Base-by-base conservation (phyloP, 64 coral and sea anemone genomes). In the Acropora tenuis region DNA sequence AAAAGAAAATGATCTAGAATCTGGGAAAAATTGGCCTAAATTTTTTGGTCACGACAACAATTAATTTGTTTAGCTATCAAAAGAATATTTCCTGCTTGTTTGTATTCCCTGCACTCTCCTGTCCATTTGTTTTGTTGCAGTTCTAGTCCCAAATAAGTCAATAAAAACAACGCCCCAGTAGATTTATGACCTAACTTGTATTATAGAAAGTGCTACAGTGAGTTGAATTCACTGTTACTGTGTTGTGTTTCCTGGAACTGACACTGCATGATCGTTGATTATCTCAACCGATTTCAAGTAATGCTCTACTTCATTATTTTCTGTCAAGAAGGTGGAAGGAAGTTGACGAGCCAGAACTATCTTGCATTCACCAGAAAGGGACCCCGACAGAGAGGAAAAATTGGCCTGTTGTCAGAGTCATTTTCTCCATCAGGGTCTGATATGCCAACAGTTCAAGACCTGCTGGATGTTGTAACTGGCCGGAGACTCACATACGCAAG, bases 401-500 rank as follows among this genome's bases (percentile, higher is more conserved):
- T 87, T 41, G 74, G 89, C 78, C 93, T 61, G 30, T 79, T 77
- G 48, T 45, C 82, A 43, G 48, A 42, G 4, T 79, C 77, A 18
- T 53, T 49, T 87, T 87, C 93, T 6, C 16, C 58, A 10, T 48
- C 67, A 80, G 41, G 9, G 75, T 65, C 19, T 94, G 72, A 90
- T 74, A 86, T 78, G 76, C 88, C 76, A 52, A 42, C 48, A 95
- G 42, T 69, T 90, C 75, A 16, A 90, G 10, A 59, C 88, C 93
- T 17, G 72, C 41, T 78, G 86, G 92, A 76, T 82, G 88, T 81
- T 93, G 92, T 71, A 89, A 73, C 50, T 93, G 92, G 53, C 92
- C 92, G 46, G 82, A 78, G 46, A 89, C 75, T 86, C 92, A 93
- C 67, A 93, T 79, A 13, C 78, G 43, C 40, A 93, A 60, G 2